Evolutionary conservation across 2,113 vertebrate species (phyloP).

Genomic region (Bungarus multicinctus): DNA sequence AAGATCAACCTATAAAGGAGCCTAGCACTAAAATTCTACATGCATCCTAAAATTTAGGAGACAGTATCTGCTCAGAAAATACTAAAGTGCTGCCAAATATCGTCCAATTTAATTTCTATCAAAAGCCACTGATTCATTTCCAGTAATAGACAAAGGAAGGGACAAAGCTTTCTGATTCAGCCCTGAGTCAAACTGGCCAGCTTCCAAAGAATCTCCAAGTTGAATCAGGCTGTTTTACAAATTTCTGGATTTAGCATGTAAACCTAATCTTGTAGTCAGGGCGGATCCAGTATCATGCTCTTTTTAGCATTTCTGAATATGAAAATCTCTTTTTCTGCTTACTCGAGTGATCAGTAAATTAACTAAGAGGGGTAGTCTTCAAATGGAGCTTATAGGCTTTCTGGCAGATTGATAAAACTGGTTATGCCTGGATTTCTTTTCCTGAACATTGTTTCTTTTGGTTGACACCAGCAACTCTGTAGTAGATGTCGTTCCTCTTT

Average conservation of each 20-base stretch:
- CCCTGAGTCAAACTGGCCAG: not conserved
- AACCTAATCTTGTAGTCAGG: not conserved
- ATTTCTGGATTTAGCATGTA: not conserved
- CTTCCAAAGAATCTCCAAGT: not conserved
- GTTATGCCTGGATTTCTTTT: slow-evolving; percentile 68
- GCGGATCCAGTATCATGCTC: not conserved
- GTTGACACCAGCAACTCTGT: slow-evolving; percentile 80
- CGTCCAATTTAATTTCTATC: not conserved
- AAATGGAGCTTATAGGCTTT: slow-evolving; percentile 74
- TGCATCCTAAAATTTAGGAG: not conserved
- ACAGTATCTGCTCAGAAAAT: not conserved
- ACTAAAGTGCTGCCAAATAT: not conserved
- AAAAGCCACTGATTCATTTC: not conserved
- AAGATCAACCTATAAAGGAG: not conserved
- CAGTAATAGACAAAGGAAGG: not conserved
- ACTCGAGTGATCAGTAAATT: not conserved
- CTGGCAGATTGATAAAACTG: slow-evolving; percentile 66
- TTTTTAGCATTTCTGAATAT: not conserved
- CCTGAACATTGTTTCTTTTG: slow-evolving; percentile 75
- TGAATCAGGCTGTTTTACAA: not conserved
- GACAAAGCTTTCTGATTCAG: not conserved
- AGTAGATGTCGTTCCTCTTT: slow-evolving; percentile 76
- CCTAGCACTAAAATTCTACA: not conserved
- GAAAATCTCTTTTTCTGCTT: slow-evolving; percentile 11
- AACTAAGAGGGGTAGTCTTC: slow-evolving; percentile 40